A percentile compares a stretch with the other conserved stretches of the same genome.
These are phyloP conservation scores for Micromesistius poutassou DNA, from an alignment of 2,797 vertebrate genomes.

Conservation along the genomic window DNA sequence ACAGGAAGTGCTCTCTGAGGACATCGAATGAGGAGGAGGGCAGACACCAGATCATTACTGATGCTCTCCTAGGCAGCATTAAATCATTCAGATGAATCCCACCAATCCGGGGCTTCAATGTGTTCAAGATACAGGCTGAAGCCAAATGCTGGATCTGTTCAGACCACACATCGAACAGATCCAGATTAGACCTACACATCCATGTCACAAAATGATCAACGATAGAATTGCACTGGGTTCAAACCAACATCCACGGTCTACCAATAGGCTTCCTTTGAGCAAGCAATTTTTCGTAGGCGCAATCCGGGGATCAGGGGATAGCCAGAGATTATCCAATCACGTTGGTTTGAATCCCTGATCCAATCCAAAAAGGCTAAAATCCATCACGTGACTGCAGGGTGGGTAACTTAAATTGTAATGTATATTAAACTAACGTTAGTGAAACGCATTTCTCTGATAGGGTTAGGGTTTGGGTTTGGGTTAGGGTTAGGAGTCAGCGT, in stretches of 20 bases:
- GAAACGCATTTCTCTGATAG: no score
- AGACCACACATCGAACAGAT: no score
- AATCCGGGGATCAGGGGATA: no score
- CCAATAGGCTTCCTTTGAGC: background rate
- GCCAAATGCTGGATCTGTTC: background rate
- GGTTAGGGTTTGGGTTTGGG: no score
- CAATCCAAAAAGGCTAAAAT: no score
- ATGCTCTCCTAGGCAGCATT: background rate
- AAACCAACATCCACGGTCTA: background rate
- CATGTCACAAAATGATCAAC: background rate
- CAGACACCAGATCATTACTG: slow-evolving; percentile 1
- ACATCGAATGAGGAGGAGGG: background rate
- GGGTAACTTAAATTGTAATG: no score
- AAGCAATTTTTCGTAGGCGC: no score
- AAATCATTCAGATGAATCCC: background rate
- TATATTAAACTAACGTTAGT: no score
- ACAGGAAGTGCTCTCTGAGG: background rate
- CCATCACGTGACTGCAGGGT: no score
- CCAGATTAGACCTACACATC: background rate
- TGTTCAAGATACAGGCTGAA: background rate
- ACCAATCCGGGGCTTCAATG: background rate
- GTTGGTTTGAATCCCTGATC: no score
- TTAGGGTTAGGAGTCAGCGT: no score
- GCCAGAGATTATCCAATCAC: no score
- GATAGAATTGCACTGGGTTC: background rate